phyloP scores from a whole-genome alignment of 2,113 vertebrate genomes.

The Rhineura floridana region DNA sequence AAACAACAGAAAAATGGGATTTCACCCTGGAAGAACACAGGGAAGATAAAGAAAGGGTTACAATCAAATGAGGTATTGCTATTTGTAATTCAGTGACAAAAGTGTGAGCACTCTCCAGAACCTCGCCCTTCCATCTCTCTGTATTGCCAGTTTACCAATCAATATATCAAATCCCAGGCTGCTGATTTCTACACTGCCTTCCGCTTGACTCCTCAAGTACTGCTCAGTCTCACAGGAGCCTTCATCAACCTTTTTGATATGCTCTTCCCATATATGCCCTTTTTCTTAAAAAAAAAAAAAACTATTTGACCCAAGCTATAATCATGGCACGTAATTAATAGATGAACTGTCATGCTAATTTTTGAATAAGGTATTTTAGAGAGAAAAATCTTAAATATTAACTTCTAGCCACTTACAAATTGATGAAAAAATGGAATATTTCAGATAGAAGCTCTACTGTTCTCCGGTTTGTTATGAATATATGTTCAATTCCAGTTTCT shows the following conservation, averaged over 20 bases:
- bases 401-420: no score
- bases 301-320: neutral
- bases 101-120: neutral
- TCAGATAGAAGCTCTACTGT: no score
- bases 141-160: neutral
- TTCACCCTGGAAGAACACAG: neutral
- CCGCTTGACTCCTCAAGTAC: neutral
- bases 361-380: neutral
- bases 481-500: no score
- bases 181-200: neutral
- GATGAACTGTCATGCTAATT: neutral
- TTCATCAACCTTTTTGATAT: neutral
- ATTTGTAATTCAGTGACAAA: neutral
- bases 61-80: neutral
- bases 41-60: neutral
- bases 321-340: neutral
- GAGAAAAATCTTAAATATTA: neutral
- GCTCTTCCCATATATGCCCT: neutral
- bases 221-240: neutral
- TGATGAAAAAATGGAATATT: no score
- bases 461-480: no score
- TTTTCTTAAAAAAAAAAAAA: neutral
- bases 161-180: neutral
- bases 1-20: constrained; percentile 20
- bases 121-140: neutral